phyloP scores from a whole-genome alignment of 2,113 vertebrate species.

The Aegypius monachus region DNA sequence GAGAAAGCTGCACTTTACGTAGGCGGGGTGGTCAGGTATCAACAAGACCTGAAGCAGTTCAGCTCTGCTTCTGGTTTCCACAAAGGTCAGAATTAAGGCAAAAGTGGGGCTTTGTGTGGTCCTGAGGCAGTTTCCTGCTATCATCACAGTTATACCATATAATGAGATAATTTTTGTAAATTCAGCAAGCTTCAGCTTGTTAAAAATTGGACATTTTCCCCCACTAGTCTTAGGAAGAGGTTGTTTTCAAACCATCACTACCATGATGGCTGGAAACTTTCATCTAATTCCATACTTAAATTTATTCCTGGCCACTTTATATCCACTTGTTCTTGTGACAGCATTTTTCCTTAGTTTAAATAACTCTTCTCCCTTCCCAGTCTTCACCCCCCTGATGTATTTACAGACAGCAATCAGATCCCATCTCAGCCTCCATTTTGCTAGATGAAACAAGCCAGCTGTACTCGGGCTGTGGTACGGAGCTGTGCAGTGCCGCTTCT shows the following conservation, averaged over 20 bases:
- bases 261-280: not conserved
- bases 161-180: not conserved
- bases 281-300: not conserved
- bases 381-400: not conserved
- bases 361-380: not conserved
- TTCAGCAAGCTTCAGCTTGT: not conserved
- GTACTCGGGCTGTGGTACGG: not conserved
- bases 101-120: not conserved
- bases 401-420: not conserved
- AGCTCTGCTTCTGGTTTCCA: not conserved
- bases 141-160: not conserved
- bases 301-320: not conserved
- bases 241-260: not conserved
- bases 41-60: not conserved
- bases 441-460: not conserved
- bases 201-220: not conserved
- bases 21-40: not conserved
- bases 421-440: not conserved
- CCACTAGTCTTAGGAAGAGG: not conserved
- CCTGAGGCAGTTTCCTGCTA: not conserved
- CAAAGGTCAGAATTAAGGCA: not conserved
- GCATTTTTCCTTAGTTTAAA: not conserved
- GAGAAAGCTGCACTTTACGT: not conserved
- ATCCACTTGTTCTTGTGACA: not conserved
- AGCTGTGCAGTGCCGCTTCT: accelerated